Evolutionary conservation across 2,113 vertebrate species (phyloP), one percentile per base, ranked within the genome.

Genomic region (Myodes glareolus): DNA sequence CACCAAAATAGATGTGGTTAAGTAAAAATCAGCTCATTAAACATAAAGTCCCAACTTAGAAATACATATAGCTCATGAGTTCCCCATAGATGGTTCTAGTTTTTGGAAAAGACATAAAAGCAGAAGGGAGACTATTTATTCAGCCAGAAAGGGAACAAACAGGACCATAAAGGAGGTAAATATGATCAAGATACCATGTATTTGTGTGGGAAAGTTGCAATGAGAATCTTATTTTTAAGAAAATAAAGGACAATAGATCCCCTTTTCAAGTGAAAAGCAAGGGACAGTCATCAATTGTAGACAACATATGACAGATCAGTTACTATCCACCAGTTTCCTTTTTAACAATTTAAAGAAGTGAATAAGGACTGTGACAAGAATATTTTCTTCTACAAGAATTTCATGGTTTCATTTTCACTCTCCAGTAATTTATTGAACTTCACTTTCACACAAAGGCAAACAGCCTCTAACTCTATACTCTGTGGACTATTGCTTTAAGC

Each of bases 111-210:
- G 45, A 73, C 13, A 39, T 72, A 14, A 89, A 58, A 68, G 63
- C 58, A 89, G n/a, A 89, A 76, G 29, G 17, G 21, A 0, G 17
- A 63, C 19, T 45, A 36, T 76, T 45, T 90, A 76, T n/a, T 29
- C 16, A 10, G 58, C 8, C 68, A 45, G 55, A 33, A 16, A 90
- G 16, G n/a, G n/a, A 42, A 73, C 27, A 55, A 19, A 42, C 2
- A 0, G 27, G 4, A 1, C 16, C 4, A 9, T 58, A 50, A 23
- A 17, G 11, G 3, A 52, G 25, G 4, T 19, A 72, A 21, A 12
- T 5, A 31, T 61, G 27, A 61, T 42, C 16, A 75, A 75, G 72
- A 42, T 33, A 61, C 16, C 39, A 39, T 85, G 82, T 85, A 4
- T 85, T n/a, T 58, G 36, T n/a, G 14, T 73, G 68, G 47, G 19